Percentiles rank a stretch among this genome's conserved stretches.
Evolutionary conservation across 2,888 invertebrate genomes (phyloP).

Genomic region (Ramazzottius varieornatus): DNA sequence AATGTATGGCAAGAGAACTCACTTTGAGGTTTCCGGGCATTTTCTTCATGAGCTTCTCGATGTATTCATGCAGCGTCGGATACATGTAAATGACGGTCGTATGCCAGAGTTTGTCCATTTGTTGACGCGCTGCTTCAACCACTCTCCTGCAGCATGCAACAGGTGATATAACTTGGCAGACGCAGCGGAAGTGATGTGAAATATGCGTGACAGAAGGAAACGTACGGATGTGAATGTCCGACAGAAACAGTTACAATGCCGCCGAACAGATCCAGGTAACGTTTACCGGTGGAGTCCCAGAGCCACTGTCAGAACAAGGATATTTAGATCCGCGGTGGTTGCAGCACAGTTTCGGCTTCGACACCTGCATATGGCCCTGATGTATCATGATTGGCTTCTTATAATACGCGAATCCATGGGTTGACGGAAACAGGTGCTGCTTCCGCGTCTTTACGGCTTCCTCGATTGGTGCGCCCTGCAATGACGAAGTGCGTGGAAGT

Average conservation of each 20-base stretch:
- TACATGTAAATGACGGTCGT: slow-evolving; percentile 73
- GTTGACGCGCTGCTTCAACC: slow-evolving; percentile 44
- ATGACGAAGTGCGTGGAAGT: neutral
- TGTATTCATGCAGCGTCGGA: slow-evolving; percentile 66
- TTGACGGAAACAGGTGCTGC: neutral
- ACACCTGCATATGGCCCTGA: slow-evolving; percentile 64
- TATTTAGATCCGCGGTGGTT: too few species aligned
- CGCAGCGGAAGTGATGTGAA: too few species aligned
- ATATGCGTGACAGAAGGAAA: too few species aligned
- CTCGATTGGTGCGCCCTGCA: neutral
- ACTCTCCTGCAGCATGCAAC: slow-evolving; percentile 39
- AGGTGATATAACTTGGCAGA: too few species aligned
- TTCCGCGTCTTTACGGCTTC: neutral
- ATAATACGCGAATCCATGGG: slow-evolving; percentile 30
- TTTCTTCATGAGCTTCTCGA: slow-evolving; percentile 46
- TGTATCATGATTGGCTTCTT: slow-evolving; percentile 53
- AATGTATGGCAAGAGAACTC: slow-evolving; percentile 9
- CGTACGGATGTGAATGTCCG: slow-evolving; percentile 91
- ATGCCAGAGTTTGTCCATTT: slow-evolving; percentile 59
- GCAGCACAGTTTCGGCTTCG: too few species aligned
- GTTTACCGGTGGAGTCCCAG: slow-evolving; percentile 52
- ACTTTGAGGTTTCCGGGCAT: slow-evolving; percentile 63
- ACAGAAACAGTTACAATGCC: slow-evolving; percentile 92
- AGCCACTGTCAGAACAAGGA: too few species aligned
- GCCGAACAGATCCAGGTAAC: slow-evolving; percentile 79